Evolutionary conservation across 2,888 invertebrate genomes (phyloP).

Genomic region (Cerceris ruficornis): DNA sequence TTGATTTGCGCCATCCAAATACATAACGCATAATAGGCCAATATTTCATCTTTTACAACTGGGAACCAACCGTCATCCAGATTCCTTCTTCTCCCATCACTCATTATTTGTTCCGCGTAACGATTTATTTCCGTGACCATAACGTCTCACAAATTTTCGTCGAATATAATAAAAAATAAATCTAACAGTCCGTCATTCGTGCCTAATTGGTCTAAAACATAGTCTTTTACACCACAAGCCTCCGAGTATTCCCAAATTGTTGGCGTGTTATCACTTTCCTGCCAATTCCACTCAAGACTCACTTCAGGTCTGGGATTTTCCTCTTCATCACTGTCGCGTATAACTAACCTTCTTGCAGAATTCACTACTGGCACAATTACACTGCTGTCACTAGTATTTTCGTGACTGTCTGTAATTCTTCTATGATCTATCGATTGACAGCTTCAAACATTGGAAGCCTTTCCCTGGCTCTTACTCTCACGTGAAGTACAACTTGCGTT

Average conservation of each 20-base stretch:
- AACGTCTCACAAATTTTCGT: conserved; percentile 40
- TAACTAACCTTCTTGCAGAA: conserved; percentile 30
- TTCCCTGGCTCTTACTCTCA: conserved; percentile 29
- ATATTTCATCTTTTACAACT: conserved; percentile 48
- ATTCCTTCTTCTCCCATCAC: conserved; percentile 30
- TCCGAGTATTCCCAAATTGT: conserved; percentile 39
- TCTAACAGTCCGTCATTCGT: conserved; percentile 23
- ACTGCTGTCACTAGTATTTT: conserved; percentile 41
- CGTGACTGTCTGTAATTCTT: conserved; percentile 29
- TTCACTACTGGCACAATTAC: conserved; percentile 35
- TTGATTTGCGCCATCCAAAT: conserved; percentile 63
- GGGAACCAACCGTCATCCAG: conserved; percentile 51
- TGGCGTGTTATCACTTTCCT: conserved; percentile 29
- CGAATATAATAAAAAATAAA: conserved; percentile 33
- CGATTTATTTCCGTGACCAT: conserved; percentile 37
- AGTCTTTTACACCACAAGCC: conserved; percentile 25
- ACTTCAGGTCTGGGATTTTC: conserved; percentile 17
- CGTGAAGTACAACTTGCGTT: conserved; percentile 29
- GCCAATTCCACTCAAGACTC: conserved; percentile 42
- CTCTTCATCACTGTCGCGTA: conserved; percentile 34
- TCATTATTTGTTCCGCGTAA: conserved; percentile 42
- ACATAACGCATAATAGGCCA: conserved; percentile 56
- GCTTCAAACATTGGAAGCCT: conserved; percentile 36
- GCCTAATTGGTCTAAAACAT: conserved; percentile 33
- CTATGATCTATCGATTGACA: conserved; percentile 26